phyloP scores from a whole-genome alignment of 1,140 invertebrate species.

The Tetramorium simillimum region DNA sequence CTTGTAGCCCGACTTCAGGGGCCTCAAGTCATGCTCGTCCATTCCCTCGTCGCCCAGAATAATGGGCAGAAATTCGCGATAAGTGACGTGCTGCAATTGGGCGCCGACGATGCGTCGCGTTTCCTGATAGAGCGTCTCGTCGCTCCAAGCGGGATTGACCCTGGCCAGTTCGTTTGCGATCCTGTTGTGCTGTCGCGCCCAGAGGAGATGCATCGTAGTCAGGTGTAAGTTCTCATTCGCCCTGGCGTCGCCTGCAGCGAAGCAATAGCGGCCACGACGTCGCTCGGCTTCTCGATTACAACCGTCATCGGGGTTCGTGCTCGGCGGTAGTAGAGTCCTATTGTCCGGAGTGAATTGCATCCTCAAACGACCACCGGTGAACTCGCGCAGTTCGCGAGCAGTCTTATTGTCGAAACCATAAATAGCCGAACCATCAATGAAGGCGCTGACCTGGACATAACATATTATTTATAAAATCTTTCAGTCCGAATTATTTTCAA shows the following conservation, averaged over 20 bases:
- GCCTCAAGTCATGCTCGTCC: constrained; percentile 87
- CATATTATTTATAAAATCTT: neutral
- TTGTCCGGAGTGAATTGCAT: constrained; percentile 89
- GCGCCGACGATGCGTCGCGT: constrained; percentile 92
- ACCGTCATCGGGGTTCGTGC: constrained; percentile 90
- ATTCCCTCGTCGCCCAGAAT: constrained; percentile 89
- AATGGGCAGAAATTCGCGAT: constrained; percentile 94
- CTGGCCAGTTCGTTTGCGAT: constrained; percentile 88
- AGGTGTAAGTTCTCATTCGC: constrained; percentile 94
- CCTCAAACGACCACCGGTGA: constrained; percentile 87
- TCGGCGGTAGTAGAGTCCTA: constrained; percentile 89
- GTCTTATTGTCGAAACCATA: constrained; percentile 89
- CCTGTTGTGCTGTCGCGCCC: constrained; percentile 94
- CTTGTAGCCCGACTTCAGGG: constrained; percentile 87
- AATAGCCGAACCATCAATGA: constrained; percentile 95
- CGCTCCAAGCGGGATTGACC: constrained; percentile 94
- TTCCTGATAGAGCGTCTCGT: constrained; percentile 93
- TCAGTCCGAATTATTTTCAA: neutral
- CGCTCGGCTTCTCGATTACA: constrained; percentile 90
- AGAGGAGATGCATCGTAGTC: constrained; percentile 93
- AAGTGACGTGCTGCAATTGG: constrained; percentile 95
- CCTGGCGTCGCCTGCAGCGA: constrained; percentile 91
- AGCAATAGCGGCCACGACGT: constrained; percentile 91
- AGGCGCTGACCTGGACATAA: constrained; percentile 88
- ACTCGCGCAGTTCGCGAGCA: constrained; percentile 86